These are phyloP conservation scores for Lasioglossum pauxillum DNA, from an alignment of 2,888 invertebrate genomes.

Conservation along the genomic window DNA sequence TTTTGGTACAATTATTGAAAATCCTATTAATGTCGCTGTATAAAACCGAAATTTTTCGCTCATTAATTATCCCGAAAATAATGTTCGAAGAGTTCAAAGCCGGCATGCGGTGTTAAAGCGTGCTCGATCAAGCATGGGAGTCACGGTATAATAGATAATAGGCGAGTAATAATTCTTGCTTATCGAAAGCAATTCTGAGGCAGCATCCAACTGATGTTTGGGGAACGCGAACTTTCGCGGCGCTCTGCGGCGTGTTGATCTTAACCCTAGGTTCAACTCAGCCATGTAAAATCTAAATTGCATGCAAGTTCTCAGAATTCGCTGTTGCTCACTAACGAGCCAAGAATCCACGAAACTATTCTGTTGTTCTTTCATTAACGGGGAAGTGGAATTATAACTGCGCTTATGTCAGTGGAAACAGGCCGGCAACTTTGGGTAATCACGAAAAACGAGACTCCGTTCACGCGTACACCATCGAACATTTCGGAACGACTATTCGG, in stretches of 20 bases:
- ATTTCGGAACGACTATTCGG: constrained; percentile 33
- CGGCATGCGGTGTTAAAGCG: background rate
- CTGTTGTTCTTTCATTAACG: constrained; percentile 68
- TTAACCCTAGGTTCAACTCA: constrained; percentile 58
- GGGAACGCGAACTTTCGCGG: constrained; percentile 61
- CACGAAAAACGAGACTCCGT: background rate
- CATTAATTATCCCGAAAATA: too few relatives aligned
- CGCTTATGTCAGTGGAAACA: constrained; percentile 41
- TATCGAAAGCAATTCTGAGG: constrained; percentile 45
- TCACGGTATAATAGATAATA: constrained; percentile 1
- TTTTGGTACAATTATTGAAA: too few relatives aligned
- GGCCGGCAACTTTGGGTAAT: background rate
- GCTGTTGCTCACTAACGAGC: constrained; percentile 40
- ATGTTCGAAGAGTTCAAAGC: too few relatives aligned
- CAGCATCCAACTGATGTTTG: constrained; percentile 46
- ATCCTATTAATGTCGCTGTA: too few relatives aligned
- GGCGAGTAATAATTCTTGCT: constrained; percentile 46
- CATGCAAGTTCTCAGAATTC: constrained; percentile 53
- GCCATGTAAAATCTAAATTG: constrained; percentile 70
- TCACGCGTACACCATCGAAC: background rate
- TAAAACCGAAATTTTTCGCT: too few relatives aligned
- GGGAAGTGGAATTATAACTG: constrained; percentile 48
- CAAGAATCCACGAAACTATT: constrained; percentile 64
- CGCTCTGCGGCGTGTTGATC: constrained; percentile 61
- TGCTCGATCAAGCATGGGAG: background rate